Conservation (phyloP, 2,113 vertebrate species). For the Psammodynastes pulverulentus region DNA sequence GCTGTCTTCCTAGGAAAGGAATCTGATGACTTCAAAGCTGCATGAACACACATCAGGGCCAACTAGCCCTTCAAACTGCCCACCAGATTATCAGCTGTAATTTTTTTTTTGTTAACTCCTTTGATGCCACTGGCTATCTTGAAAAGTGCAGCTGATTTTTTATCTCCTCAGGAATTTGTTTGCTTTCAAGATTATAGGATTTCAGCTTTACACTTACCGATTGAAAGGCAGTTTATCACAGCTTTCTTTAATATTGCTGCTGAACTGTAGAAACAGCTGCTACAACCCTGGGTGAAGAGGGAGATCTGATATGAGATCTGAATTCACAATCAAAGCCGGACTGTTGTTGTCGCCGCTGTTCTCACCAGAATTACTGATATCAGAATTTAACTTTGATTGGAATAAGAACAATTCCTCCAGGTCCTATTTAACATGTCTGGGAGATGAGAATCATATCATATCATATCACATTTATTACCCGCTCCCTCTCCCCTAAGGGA, state of each 20-base stretch:
- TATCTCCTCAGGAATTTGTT: constrained; percentile 1
- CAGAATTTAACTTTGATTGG: background rate
- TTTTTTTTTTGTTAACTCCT: constrained; percentile 28
- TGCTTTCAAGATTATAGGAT: constrained; percentile 28
- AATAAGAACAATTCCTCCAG: background rate
- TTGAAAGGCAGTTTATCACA: background rate
- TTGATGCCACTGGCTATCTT: constrained; percentile 11
- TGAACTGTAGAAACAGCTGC: background rate
- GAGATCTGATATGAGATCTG: background rate
- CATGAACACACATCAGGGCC: constrained; percentile 34
- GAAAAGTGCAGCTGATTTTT: constrained; percentile 4
- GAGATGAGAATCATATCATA: background rate
- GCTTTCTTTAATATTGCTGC: background rate
- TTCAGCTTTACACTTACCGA: background rate
- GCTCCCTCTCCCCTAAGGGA: too few species aligned
- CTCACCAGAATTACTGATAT: background rate
- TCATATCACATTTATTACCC: too few species aligned
- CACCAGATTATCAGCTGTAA: constrained; percentile 22
- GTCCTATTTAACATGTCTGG: background rate
- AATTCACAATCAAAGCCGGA: background rate
- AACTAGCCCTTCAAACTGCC: constrained; percentile 43
- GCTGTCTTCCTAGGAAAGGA: constrained; percentile 50
- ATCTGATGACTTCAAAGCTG: constrained; percentile 48
- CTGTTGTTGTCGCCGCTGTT: background rate
- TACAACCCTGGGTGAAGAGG: background rate